Percentiles rank a stretch among this genome's conserved stretches.
These are phyloP conservation scores for Thereuonema tuberculata DNA, from an alignment of 1,140 invertebrate genomes.

Conservation along the genomic window DNA sequence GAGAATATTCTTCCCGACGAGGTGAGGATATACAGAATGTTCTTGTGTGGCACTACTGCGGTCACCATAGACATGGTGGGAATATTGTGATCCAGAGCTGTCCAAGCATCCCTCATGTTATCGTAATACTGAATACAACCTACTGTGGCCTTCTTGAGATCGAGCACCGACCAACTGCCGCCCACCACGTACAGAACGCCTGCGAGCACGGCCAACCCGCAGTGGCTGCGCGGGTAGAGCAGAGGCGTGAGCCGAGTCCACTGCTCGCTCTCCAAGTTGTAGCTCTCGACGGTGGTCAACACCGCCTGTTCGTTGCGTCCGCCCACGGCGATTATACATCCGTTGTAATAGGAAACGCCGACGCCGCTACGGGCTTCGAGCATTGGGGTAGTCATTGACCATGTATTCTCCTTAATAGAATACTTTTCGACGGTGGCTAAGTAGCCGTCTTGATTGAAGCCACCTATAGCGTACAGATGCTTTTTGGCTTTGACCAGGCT, in stretches of 20 bases:
- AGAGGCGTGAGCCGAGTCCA: background rate
- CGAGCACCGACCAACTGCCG: background rate
- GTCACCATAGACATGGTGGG: background rate
- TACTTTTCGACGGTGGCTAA: background rate
- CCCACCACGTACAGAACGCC: background rate
- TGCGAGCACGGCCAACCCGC: background rate
- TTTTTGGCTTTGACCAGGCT: background rate
- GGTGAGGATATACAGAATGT: background rate
- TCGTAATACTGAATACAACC: background rate
- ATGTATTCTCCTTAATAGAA: background rate
- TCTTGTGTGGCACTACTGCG: background rate
- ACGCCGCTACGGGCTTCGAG: background rate
- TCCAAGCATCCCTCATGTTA: background rate
- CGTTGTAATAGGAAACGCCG: background rate
- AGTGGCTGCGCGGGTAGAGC: background rate
- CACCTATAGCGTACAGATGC: background rate
- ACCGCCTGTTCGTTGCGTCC: background rate
- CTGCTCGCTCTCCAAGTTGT: background rate
- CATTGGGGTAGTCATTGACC: background rate
- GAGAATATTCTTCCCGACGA: background rate
- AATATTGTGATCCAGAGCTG: background rate
- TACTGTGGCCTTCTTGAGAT: background rate
- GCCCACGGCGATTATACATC: slow-evolving; percentile 1
- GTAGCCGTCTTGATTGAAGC: background rate
- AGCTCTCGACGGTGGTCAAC: slow-evolving; percentile 2